A percentile compares a stretch with the other conserved stretches of the same genome.
Conservation (phyloP, 2,888 invertebrate genomes). For the Alitta virens region DNA sequence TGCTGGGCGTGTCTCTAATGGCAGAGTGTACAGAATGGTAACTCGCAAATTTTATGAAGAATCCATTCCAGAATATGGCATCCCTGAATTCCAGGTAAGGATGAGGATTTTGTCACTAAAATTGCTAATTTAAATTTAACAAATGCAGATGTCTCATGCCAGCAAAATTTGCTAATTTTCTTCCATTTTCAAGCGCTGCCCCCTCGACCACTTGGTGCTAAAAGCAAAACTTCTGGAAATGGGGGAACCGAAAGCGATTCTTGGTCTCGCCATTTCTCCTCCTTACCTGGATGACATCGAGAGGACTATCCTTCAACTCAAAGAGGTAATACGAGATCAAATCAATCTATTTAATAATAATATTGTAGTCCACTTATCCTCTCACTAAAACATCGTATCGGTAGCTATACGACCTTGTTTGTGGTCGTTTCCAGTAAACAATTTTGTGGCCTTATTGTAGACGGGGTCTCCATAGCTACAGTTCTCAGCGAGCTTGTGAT, state of each 20-base stretch:
- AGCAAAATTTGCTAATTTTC: too few relatives aligned
- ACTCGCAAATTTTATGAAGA: conserved; percentile 46
- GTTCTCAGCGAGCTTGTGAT: too few relatives aligned
- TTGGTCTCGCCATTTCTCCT: conserved; percentile 82
- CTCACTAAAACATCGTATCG: too few relatives aligned
- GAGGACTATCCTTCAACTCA: conserved; percentile 77
- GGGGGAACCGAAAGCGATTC: conserved; percentile 75
- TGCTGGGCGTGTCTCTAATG: conserved; percentile 82
- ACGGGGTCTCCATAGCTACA: too few relatives aligned
- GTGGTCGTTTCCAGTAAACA: too few relatives aligned
- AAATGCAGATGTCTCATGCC: too few relatives aligned
- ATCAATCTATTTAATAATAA: background rate
- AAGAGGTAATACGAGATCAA: too few relatives aligned
- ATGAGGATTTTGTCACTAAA: too few relatives aligned
- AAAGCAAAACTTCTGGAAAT: conserved; percentile 79
- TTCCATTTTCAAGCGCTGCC: conserved; percentile 1
- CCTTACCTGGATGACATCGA: conserved; percentile 81
- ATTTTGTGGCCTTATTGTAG: too few relatives aligned
- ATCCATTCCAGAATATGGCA: conserved; percentile 47
- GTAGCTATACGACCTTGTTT: too few relatives aligned
- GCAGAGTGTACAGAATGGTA: conserved; percentile 72
- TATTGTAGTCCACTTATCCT: too few relatives aligned
- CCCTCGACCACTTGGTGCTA: conserved; percentile 11
- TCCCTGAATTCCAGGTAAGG: conserved; percentile 57
- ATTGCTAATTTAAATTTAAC: too few relatives aligned